These are phyloP conservation scores for Clarias platycephalus DNA, from an alignment of 2,797 vertebrate genomes.

Conservation along the genomic window DNA sequence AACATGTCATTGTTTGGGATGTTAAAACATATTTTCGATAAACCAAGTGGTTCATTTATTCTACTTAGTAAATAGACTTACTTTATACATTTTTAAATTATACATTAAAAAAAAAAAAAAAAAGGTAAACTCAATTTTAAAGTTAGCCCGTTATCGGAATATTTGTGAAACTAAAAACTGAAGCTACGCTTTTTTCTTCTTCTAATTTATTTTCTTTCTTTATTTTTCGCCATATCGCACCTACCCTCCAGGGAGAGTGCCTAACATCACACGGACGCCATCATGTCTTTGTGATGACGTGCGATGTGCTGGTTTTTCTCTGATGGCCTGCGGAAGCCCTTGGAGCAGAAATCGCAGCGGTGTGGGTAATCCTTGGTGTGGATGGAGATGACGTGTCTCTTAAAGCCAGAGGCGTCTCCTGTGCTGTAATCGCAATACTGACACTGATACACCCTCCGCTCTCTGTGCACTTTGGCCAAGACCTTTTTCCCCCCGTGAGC, in stretches of 20 bases:
- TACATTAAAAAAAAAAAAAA: neutral
- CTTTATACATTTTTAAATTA: neutral
- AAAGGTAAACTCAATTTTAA: neutral
- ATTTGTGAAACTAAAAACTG: neutral
- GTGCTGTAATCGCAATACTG: conserved; percentile 90
- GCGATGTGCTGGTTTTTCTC: conserved; percentile 90
- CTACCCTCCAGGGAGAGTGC: neutral
- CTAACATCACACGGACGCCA: conserved; percentile 43
- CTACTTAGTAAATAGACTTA: neutral
- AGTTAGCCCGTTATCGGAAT: neutral
- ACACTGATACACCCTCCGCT: conserved; percentile 86
- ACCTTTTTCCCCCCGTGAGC: conserved; percentile 51
- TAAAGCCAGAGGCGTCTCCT: conserved; percentile 87
- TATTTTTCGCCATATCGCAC: conserved; percentile 15
- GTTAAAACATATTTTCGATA: neutral
- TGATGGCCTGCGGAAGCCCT: conserved; percentile 84
- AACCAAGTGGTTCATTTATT: neutral
- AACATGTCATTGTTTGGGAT: neutral
- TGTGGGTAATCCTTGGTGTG: conserved; percentile 91
- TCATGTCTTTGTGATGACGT: conserved; percentile 84
- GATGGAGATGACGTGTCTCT: conserved; percentile 88
- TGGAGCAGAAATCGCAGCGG: conserved; percentile 87
- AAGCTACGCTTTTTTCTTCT: neutral
- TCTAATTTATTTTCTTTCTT: too few relatives aligned
- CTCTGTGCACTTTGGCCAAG: conserved; percentile 81